Base-by-base conservation (phyloP, 92 coral and sea anemone species). In the Porites evermanni region DNA sequence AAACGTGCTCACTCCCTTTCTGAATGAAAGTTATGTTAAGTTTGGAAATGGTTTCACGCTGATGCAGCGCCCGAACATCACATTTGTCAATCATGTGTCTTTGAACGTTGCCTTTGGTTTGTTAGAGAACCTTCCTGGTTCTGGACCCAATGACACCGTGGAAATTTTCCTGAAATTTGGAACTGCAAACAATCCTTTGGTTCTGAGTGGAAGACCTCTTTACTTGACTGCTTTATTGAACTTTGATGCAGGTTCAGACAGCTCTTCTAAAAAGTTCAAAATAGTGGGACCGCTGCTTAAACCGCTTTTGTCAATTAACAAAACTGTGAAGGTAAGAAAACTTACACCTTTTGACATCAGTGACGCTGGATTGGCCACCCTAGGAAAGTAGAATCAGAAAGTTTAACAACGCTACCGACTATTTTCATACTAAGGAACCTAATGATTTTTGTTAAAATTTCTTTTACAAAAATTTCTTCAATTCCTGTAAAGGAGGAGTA, bases 151-250 rank as follows among this genome's bases (percentile, higher is more conserved):
- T 26, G 98, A 93, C 81, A 84, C 87, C 26, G 78, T 95, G 13
- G 89, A 86, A 38, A 70, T 97, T 11, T 72, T 74, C 64, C 89
- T 88, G 44, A 88, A 79, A 79, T 93, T 97, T 81, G 66, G 20
- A 78, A 96, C 91, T 70, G 98, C 92, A 5, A 77, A 92, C 63
- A 78, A 87, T 56, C 92, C 99, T 10, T 72, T 95, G 65, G 79
- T 92, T 23, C 86, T 97, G 20, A 95, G 98, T 77, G 99, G 99
- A 14, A 91, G 98, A 64, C 64, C 63, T 52, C 90, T 93, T 12
- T 58, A 53, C 53, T 70, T 97, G 75, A 53, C 75, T 21, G 90
- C 86, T 38, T 52, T 56, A 5, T 79, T 97, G 54, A 20, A 59
- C 1, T 93, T 74, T 70, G 83, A 92, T 79, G 94, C 93, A 32